A percentile compares a stretch with the other conserved stretches of the same genome.
These are phyloP conservation scores for Limnephilus rhombicus DNA, from an alignment of 2,888 invertebrate species.

Conservation along the genomic window DNA sequence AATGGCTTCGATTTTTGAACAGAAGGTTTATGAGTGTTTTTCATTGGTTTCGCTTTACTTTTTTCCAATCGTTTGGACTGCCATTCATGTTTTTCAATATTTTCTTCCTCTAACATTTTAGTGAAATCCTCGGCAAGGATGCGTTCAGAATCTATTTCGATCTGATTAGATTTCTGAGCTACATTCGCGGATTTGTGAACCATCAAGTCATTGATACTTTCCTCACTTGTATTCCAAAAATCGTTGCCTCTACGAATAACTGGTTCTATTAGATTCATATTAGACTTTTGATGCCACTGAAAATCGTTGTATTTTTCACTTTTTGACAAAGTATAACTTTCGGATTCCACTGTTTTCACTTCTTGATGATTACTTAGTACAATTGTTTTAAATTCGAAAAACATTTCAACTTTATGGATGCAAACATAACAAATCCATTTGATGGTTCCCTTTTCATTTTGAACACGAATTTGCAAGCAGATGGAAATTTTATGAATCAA, in stretches of 20 bases:
- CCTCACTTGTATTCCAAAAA: conserved; percentile 19
- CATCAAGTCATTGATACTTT: not conserved
- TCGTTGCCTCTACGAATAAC: not conserved
- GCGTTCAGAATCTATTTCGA: conserved; percentile 33
- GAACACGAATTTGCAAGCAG: conserved; percentile 59
- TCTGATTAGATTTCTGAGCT: not conserved
- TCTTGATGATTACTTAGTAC: conserved; percentile 8
- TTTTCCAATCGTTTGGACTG: not conserved
- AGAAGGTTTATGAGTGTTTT: not conserved
- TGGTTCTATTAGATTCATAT: not conserved
- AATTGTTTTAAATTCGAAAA: conserved; percentile 51
- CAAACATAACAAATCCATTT: conserved; percentile 52
- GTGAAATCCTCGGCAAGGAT: conserved; percentile 49
- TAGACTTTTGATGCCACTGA: not conserved
- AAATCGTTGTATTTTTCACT: not conserved
- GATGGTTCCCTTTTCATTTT: not conserved
- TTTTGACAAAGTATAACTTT: conserved; percentile 6
- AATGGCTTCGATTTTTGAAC: conserved; percentile 28
- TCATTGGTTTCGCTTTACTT: not conserved
- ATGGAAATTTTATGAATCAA: conserved; percentile 54
- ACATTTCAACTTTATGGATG: conserved; percentile 46
- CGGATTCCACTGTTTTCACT: not conserved
- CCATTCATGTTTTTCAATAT: not conserved
- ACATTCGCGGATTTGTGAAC: not conserved
- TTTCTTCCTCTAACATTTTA: conserved; percentile 31